These are phyloP conservation scores for Caranx melampygus DNA, from an alignment of 2,113 vertebrate species.

Conservation along the genomic window DNA sequence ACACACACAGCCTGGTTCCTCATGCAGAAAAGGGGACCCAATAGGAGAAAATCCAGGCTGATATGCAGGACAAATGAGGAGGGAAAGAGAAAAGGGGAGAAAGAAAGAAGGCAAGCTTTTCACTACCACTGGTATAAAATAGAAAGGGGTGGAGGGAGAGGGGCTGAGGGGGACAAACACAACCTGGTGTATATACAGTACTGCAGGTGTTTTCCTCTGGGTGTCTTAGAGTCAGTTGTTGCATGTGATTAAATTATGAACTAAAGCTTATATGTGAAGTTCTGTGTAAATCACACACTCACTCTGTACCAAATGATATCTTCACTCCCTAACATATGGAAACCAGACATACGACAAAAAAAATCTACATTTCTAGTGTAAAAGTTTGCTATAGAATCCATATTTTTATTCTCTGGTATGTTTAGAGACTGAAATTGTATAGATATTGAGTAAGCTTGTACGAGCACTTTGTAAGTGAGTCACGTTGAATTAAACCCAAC, in stretches of 20 bases:
- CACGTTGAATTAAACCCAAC: background rate
- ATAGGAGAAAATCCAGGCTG: conserved; percentile 73
- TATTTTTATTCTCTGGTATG: background rate
- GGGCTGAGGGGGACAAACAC: conserved; percentile 29
- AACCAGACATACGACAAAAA: background rate
- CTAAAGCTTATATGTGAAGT: background rate
- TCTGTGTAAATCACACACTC: background rate
- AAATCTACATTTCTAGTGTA: too few relatives aligned
- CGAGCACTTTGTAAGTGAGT: background rate
- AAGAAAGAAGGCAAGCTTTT: conserved; percentile 58
- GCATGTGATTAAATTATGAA: background rate
- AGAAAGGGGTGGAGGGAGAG: conserved; percentile 9
- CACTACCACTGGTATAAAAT: conserved; percentile 52
- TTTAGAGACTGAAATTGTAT: background rate
- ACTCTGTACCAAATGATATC: background rate
- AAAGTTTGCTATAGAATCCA: background rate
- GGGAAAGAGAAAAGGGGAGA: conserved; percentile 58
- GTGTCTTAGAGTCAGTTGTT: conserved; percentile 21
- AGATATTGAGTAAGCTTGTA: background rate
- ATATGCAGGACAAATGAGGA: conserved; percentile 74
- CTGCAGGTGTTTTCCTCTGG: conserved; percentile 56
- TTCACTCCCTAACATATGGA: background rate
- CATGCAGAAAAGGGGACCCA: conserved; percentile 57
- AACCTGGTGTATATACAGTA: conserved; percentile 38
- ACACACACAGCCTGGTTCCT: conserved; percentile 37